Base-by-base conservation (phyloP, 2,888 invertebrate genomes). In the Lasioglossum vierecki region DNA sequence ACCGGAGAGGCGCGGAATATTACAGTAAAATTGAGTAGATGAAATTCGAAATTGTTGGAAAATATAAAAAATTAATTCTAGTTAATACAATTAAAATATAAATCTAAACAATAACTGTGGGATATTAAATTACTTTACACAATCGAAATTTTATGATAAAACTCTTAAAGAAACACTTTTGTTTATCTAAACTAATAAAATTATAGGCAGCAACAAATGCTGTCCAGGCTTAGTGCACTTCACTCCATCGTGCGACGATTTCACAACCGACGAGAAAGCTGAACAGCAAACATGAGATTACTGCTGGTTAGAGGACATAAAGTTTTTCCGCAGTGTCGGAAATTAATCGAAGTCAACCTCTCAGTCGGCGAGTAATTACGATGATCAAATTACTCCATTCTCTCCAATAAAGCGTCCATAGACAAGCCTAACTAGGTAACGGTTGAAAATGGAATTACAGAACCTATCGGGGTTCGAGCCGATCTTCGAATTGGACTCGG, bases 361-460 rank as follows among this genome's bases (percentile, higher is more conserved):
- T 22, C 39, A 2, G n/a, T n/a, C 41, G n/a, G 8, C 41, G 41
- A 70, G 70, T 70, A 70, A 70, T 70, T 70, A 70, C 70, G 22
- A 13, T 13, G 70, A 70, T 70, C 70, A 41, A 70, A 70, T 70
- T 41, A 70, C 41, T 5, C 41, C 1, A 41, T 41, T 70, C 41
- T 41, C 41, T 13, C n/a, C n/a, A 22, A n/a, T 39, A 70, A 70
- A 70, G 39, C 41, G 41, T n/a, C 70, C 39, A 41, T 39, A 68
- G 70, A 41, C 41, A 41, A 70, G 41, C 70, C 70, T 41, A 70
- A 70, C 70, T 70, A 70, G 70, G 41, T 70, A 70, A 70, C 70
- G 41, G 70, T 41, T 41, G 30, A 66, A 26, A 66, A 78, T 78
- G 11, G 26, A 71, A 71, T n/a, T 26, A 60, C 39, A 22, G 49